Evolutionary conservation across 2,113 vertebrate species (phyloP), one percentile per base, ranked within the genome.

Genomic region (Varanus salvator): DNA sequence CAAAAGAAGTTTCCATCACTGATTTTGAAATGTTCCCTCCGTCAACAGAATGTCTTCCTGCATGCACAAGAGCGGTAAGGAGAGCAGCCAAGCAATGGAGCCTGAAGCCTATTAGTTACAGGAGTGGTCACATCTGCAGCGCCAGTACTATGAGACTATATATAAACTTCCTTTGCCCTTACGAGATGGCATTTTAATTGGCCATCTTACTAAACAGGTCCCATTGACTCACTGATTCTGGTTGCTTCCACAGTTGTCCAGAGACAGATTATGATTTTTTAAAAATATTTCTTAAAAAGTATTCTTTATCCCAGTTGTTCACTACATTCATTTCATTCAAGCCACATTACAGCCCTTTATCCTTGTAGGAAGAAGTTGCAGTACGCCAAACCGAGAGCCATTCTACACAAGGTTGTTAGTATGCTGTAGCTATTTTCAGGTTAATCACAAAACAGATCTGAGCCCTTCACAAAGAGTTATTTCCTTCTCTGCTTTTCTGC

Each of bases 51-150:
- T 50, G 6, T 4, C 3, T 85, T 87, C 60, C 77, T 54, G 90
- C 90, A 23, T 76, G 75, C 77, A 91, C 31, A 87, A 90, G 3
- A 92, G 90, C 31, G 11, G 64, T 77, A 72, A 44, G 34, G 74
- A 66, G 89, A 89, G 29, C 14, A 66, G 83, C 0, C 0, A 89
- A 89, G 48, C 72, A 64, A 9, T 78, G 81, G 48, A 89, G 31
- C 52, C 48, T 72, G 0, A 84, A 89, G 66, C 3, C 19, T 72
- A 78, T 54, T 0, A 0, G n/a, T 69, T 44, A 15, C 15, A 0
- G 15, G 76, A 75, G 21, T 54, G 64, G 25, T 34, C 52, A 77
- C 34, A 64, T 66, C 15, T 48, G 60, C 38, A 29, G 15, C 27
- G 25, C 23, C 11, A 57, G 21, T 14, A 75, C 29, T 44, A 52